Conservation (phyloP, 2,113 vertebrate species). For the Platichthys flesus region DNA sequence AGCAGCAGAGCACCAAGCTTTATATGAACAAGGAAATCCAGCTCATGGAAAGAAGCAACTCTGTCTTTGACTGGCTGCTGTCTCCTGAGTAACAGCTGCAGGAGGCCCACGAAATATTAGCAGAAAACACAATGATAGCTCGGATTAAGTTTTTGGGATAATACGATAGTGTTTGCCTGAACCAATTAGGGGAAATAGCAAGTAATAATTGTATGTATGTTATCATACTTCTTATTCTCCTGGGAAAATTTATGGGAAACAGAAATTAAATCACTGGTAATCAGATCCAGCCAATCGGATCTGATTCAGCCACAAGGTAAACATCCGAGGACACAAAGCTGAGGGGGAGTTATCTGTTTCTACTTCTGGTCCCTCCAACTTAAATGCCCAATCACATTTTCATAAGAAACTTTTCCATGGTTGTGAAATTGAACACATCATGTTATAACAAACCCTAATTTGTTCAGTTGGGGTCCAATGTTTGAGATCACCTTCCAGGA, state of each 20-base stretch:
- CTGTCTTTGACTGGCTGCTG: not conserved
- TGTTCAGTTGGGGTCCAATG: not conserved
- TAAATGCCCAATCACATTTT: not conserved
- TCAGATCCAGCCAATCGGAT: slow-evolving; percentile 21
- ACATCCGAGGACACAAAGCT: slow-evolving; percentile 47
- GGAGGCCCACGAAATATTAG: not conserved
- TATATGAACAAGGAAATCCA: not conserved
- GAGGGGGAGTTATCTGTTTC: slow-evolving; percentile 27
- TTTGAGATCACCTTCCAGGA: not conserved
- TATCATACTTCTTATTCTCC: slow-evolving; percentile 1
- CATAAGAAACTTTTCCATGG: not conserved
- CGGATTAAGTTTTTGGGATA: not conserved
- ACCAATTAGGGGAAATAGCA: not conserved
- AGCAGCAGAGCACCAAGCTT: not conserved
- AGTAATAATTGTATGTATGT: not conserved
- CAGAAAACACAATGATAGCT: not conserved
- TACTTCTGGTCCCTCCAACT: slow-evolving; percentile 7
- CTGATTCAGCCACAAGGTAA: slow-evolving; percentile 41
- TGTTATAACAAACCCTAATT: not conserved
- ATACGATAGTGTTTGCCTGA: not conserved
- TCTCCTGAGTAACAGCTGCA: not conserved
- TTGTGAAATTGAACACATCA: not conserved
- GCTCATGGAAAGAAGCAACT: not conserved
- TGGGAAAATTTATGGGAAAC: slow-evolving; percentile 9
- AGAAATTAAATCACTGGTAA: slow-evolving; percentile 25